Evolutionary conservation across 2,888 invertebrate genomes (phyloP).

Genomic region (Anorthoa munda): DNA sequence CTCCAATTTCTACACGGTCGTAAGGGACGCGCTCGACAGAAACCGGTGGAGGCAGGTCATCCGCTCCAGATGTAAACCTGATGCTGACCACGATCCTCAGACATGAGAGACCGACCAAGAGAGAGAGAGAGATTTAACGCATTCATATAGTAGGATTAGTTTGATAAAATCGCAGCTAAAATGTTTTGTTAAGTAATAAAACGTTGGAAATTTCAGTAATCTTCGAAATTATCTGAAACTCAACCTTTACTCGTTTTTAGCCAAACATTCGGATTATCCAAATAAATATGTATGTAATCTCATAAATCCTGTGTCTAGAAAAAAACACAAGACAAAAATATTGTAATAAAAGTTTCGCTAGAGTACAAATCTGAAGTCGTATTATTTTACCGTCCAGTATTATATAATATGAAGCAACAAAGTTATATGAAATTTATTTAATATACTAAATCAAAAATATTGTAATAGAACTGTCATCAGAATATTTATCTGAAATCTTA

Average conservation of each 20-base stretch:
- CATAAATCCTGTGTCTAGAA: neutral
- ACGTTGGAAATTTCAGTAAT: neutral
- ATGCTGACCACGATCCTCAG: too few relatives aligned
- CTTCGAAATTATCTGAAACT: neutral
- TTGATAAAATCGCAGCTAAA: too few relatives aligned
- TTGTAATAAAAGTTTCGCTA: neutral
- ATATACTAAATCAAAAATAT: neutral
- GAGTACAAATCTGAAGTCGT: neutral
- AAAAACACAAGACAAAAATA: neutral
- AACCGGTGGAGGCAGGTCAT: too few relatives aligned
- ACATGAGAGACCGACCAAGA: too few relatives aligned
- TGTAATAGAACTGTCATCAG: neutral
- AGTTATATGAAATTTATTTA: neutral
- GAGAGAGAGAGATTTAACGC: too few relatives aligned
- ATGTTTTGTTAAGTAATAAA: too few relatives aligned
- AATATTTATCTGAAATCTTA: neutral
- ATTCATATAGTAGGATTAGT: too few relatives aligned
- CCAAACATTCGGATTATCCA: neutral
- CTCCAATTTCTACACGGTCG: too few relatives aligned
- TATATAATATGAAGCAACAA: neutral
- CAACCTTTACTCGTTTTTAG: neutral
- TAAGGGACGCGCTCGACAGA: too few relatives aligned
- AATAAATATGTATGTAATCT: neutral
- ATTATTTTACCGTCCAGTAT: conserved; percentile 8
- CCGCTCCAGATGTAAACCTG: too few relatives aligned